Conservation (phyloP, 2,113 vertebrate genomes). For the Tonatia bakeri region DNA sequence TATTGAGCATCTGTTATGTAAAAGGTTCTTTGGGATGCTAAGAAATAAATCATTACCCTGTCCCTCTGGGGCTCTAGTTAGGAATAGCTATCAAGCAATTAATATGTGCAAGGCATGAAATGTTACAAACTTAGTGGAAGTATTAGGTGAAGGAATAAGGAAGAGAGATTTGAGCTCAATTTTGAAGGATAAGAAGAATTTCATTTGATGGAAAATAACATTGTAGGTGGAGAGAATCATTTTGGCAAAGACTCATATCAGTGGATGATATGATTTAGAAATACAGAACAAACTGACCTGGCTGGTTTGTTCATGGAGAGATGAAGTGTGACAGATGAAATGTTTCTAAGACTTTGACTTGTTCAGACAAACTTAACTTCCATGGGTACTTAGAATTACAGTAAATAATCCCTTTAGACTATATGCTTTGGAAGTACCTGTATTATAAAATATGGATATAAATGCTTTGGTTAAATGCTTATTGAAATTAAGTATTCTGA, state of each 20-base stretch:
- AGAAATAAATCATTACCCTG: background rate
- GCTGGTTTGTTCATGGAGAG: background rate
- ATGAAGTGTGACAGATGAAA: background rate
- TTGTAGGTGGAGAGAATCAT: background rate
- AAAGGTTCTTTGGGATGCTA: background rate
- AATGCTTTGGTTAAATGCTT: background rate
- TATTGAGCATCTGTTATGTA: background rate
- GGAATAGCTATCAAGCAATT: background rate
- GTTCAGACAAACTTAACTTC: background rate
- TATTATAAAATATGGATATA: background rate
- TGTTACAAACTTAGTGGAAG: background rate
- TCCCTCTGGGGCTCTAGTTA: background rate
- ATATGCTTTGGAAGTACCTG: background rate
- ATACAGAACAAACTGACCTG: background rate
- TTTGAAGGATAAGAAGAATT: background rate
- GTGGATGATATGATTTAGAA: background rate
- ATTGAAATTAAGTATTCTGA: background rate
- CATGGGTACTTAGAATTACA: background rate
- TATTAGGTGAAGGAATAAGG: background rate
- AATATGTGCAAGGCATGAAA: background rate
- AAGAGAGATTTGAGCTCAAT: background rate
- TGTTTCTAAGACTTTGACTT: background rate
- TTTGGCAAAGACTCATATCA: background rate
- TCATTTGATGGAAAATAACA: background rate
- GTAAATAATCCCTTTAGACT: background rate